Base-by-base conservation (phyloP, 2,888 invertebrate genomes). In the Tenthredo mesomela region DNA sequence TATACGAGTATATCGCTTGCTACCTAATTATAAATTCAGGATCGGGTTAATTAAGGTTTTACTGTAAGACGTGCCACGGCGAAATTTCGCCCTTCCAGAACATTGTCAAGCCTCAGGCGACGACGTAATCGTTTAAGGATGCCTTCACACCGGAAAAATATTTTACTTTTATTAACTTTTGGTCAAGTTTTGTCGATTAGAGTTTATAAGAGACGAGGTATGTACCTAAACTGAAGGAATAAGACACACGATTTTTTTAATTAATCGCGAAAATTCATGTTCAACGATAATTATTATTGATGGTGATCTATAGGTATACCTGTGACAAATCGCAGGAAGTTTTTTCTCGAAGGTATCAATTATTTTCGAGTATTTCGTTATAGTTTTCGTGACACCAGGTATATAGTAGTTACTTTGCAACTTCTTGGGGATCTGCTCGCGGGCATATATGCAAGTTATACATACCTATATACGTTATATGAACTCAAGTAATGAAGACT, bases 401-500 rank as follows among this genome's bases (percentile, higher is more conserved):
- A 80, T 58, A 75, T 37, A 21, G 18, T n/a, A 61, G 40, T 25
- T 58, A 80, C 61, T 40, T 61, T 58, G 61, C 80, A 80, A 80
- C 18, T 61, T 80, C 58, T 61, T 21, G 80, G 40, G 40, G 18
- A 80, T 61, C 9, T 37, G 61, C 80, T 61, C 80, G 37, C 12
- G 80, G 80, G 80, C 80, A 80, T 80, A 37, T 40, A 37, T 40
- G 80, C 37, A 54, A 50, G 61, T 80, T 80, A 61, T 58, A 43
- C 37, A n/a, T 29, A n/a, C 37, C 15, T 47, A 54, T 33, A 47
- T 54, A 77, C 50, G 77, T 77, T 50, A n/a, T 61, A 21, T 33
- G 58, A 80, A 80, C 58, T 61, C 40, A 58, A 80, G 87, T 91
- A 91, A 91, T 89, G 90, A 91, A 91, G 91, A 90, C 90, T 88